phyloP scores from a whole-genome alignment of 2,888 invertebrate species.

The Drosophila colorata region DNA sequence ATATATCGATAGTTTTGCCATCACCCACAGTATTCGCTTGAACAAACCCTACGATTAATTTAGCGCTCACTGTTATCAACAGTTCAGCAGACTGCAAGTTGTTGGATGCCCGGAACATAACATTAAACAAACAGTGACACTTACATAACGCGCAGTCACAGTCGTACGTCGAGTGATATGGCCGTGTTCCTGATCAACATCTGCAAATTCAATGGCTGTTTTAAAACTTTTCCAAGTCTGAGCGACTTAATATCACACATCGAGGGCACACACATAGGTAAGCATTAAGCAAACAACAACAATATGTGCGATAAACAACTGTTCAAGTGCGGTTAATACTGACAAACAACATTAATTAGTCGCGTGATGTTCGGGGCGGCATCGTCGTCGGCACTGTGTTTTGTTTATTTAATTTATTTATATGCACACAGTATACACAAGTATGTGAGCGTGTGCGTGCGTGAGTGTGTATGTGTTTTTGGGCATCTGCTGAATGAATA shows the following conservation, averaged over 20 bases:
- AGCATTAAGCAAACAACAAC: constrained; percentile 50
- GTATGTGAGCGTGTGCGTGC: constrained; percentile 20
- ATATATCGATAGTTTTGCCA: constrained; percentile 39
- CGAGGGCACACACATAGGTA: constrained; percentile 95
- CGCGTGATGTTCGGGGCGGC: constrained; percentile 69
- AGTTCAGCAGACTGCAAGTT: constrained; percentile 44
- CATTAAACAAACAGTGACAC: constrained; percentile 51
- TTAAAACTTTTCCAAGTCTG: constrained; percentile 92
- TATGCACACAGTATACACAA: constrained; percentile 24
- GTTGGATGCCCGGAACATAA: constrained; percentile 42
- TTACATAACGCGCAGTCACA: constrained; percentile 78
- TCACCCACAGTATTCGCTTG: constrained; percentile 63
- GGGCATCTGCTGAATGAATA: constrained; percentile 29
- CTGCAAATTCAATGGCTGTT: constrained; percentile 95
- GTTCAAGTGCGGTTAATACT: constrained; percentile 40
- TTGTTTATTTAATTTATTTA: constrained; percentile 78
- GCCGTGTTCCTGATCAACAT: constrained; percentile 96
- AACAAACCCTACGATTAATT: constrained; percentile 57
- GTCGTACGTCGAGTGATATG: constrained; percentile 87
- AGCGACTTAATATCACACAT: constrained; percentile 94
- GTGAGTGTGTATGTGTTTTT: constrained; percentile 13
- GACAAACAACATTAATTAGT: constrained; percentile 60
- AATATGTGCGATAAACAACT: constrained; percentile 32
- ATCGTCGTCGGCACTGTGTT: constrained; percentile 51
- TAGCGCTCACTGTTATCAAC: constrained; percentile 44